Percentiles rank a stretch among this genome's conserved stretches.
phyloP scores from a whole-genome alignment of 2,113 vertebrate genomes.

The Pleuronectes platessa region DNA sequence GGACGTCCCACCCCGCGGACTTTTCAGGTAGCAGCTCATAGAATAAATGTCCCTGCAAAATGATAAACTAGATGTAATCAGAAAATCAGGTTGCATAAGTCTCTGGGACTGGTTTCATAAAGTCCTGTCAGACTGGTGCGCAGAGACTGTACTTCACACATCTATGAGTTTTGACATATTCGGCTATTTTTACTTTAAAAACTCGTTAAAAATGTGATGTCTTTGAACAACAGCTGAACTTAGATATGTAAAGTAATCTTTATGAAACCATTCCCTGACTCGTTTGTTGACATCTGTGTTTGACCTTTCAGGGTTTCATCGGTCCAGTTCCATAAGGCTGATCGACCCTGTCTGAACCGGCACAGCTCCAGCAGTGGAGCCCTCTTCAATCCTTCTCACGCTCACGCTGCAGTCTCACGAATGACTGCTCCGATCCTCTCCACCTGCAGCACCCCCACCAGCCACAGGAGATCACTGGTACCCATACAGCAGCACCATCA shows the following conservation, averaged over 20 bases:
- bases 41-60: neutral
- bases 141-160: too few relatives aligned
- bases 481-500: conserved; percentile 65
- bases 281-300: neutral
- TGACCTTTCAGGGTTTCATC: conserved; percentile 75
- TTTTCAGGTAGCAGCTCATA: conserved; percentile 67
- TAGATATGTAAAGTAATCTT: too few relatives aligned
- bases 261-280: neutral
- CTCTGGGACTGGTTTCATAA: too few relatives aligned
- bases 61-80: neutral
- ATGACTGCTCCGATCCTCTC: conserved; percentile 71
- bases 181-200: too few relatives aligned
- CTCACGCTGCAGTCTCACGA: conserved; percentile 54
- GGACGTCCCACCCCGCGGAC: conserved; percentile 60
- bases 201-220: too few relatives aligned
- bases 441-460: conserved; percentile 81
- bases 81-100: neutral
- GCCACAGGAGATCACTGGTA: conserved; percentile 71
- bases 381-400: conserved; percentile 74
- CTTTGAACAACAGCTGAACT: too few relatives aligned
- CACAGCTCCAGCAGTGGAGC: conserved; percentile 82
- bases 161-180: too few relatives aligned
- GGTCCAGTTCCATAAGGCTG: conserved; percentile 79
- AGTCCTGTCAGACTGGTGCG: too few relatives aligned
- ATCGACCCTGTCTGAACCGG: conserved; percentile 78